These are phyloP conservation scores for Corvus hawaiiensis DNA, from an alignment of 2,113 vertebrate species.

Conservation along the genomic window DNA sequence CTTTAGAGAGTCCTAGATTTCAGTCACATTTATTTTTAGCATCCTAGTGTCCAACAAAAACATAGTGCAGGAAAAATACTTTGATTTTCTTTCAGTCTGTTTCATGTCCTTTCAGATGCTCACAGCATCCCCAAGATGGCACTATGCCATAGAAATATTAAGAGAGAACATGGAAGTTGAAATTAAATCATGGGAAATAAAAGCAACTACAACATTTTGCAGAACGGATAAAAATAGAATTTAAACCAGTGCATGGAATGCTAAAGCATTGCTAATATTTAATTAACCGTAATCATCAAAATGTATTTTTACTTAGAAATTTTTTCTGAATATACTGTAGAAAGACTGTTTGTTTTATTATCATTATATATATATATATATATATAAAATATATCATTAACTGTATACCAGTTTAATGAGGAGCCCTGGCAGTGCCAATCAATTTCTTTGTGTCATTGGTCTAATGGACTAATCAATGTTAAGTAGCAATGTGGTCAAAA, in stretches of 20 bases:
- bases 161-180: neutral
- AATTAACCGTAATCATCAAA: neutral
- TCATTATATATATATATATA: neutral
- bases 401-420: neutral
- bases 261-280: neutral
- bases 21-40: neutral
- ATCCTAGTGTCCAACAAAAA: neutral
- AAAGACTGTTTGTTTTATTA: neutral
- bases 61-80: neutral
- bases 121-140: constrained; percentile 49
- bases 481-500: neutral
- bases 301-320: neutral
- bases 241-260: neutral
- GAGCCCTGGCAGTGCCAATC: neutral
- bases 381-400: too few species aligned
- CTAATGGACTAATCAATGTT: neutral
- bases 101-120: neutral
- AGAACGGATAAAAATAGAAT: neutral
- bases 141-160: constrained; percentile 19
- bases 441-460: neutral
- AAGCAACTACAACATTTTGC: neutral
- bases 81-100: neutral
- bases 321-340: neutral
- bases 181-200: neutral
- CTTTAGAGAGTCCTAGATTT: neutral